Evolutionary conservation across 1,140 invertebrate species (phyloP).

Genomic region (Dendrolimus kikuchii): DNA sequence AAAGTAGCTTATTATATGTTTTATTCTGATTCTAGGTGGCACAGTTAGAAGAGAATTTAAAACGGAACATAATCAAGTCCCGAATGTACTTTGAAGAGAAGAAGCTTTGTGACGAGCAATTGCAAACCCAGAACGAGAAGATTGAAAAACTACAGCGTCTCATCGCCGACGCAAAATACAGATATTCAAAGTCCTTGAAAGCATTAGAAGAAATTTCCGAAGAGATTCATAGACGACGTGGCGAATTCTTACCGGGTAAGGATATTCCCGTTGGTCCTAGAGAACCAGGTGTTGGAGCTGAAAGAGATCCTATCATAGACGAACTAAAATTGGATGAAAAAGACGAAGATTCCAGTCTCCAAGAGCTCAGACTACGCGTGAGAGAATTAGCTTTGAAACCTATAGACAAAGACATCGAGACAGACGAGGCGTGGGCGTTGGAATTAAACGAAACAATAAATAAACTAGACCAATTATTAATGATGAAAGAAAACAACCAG

Average conservation of each 20-base stretch:
- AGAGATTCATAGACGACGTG: conserved; percentile 86
- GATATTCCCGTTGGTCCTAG: conserved; percentile 77
- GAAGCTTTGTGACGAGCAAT: conserved; percentile 89
- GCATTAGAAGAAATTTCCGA: conserved; percentile 94
- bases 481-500: conserved; percentile 74
- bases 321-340: conserved; percentile 38
- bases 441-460: conserved; percentile 77
- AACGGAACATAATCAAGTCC: conserved; percentile 85
- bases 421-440: conserved; percentile 76
- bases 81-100: conserved; percentile 96
- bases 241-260: conserved; percentile 56
- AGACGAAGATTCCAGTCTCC: conserved; percentile 61
- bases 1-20: not conserved
- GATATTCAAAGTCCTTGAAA: conserved; percentile 88
- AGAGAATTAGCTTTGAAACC: conserved; percentile 75
- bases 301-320: conserved; percentile 74
- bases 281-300: conserved; percentile 93
- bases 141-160: conserved; percentile 86
- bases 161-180: conserved; percentile 85
- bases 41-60: conserved; percentile 83
- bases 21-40: conserved; percentile 70
- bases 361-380: conserved; percentile 73
- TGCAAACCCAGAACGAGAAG: conserved; percentile 90
- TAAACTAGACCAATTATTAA: conserved; percentile 76
- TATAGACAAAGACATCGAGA: conserved; percentile 75